These are phyloP conservation scores for Polyodon spathula DNA, from an alignment of 2,113 vertebrate genomes.

Conservation along the genomic window DNA sequence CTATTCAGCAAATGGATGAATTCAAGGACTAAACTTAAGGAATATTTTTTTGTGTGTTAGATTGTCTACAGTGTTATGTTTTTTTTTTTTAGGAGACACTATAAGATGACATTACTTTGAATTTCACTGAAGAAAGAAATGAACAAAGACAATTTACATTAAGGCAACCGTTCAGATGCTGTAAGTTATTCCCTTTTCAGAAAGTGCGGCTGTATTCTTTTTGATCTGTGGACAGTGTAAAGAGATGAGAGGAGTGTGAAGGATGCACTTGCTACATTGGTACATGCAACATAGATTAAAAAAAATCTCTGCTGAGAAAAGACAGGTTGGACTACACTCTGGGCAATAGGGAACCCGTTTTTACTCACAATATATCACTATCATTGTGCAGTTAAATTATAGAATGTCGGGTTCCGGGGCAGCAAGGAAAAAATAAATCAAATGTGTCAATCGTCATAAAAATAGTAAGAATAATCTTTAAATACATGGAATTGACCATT, in stretches of 20 bases:
- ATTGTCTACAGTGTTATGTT: neutral
- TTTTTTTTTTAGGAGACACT: neutral
- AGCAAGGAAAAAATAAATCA: slow-evolving; percentile 97
- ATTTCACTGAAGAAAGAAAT: neutral
- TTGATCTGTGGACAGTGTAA: slow-evolving; percentile 50
- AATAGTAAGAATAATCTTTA: slow-evolving; percentile 48
- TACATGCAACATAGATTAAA: slow-evolving; percentile 88
- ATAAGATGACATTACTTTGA: neutral
- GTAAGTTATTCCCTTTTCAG: neutral
- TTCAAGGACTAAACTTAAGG: too few relatives aligned
- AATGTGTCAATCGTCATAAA: slow-evolving; percentile 81
- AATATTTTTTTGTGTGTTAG: too few relatives aligned
- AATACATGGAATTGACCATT: slow-evolving; percentile 66
- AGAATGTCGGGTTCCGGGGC: slow-evolving; percentile 84
- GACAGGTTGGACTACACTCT: slow-evolving; percentile 80
- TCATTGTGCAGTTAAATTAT: slow-evolving; percentile 77
- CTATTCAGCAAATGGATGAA: too few relatives aligned
- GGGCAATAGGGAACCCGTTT: slow-evolving; percentile 69
- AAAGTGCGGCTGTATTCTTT: slow-evolving; percentile 50
- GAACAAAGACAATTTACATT: neutral
- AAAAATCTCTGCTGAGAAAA: slow-evolving; percentile 69
- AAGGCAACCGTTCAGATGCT: slow-evolving; percentile 3
- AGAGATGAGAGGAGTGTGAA: slow-evolving; percentile 66
- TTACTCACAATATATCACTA: slow-evolving; percentile 99
- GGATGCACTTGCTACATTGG: slow-evolving; percentile 62